phyloP scores from a whole-genome alignment of 1,140 invertebrate species.

The Tetramorium alpestre region DNA sequence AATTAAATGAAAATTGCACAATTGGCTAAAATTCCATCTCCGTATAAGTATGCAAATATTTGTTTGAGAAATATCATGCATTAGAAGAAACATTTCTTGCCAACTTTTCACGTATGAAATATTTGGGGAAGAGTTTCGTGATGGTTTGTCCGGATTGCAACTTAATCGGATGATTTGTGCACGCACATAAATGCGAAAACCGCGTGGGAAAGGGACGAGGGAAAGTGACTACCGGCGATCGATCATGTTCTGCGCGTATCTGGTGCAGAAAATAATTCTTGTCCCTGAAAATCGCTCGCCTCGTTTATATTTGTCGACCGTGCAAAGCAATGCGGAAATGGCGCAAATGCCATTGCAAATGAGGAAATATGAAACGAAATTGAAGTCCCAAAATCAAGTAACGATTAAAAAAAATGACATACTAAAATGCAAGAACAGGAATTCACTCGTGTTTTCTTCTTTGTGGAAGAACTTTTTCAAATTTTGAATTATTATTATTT shows the following conservation, averaged over 20 bases:
- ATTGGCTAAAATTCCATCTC: too few relatives aligned
- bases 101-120: background rate
- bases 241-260: conserved; percentile 64
- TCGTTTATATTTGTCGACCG: background rate
- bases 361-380: background rate
- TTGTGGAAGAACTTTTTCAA: background rate
- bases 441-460: background rate
- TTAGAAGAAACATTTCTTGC: background rate
- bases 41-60: too few relatives aligned
- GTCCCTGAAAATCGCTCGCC: conserved; percentile 62
- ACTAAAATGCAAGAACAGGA: background rate
- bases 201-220: background rate
- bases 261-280: conserved; percentile 76
- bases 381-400: background rate
- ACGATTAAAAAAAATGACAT: background rate
- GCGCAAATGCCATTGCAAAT: background rate
- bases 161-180: background rate
- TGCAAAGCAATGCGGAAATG: background rate
- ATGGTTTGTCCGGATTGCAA: background rate
- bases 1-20: background rate
- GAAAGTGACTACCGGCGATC: conserved; percentile 45
- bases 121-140: background rate
- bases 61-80: background rate
- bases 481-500: background rate
- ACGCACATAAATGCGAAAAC: background rate